A percentile compares a stretch with the other conserved stretches of the same genome.
These are phyloP conservation scores for Sylvicapra grimmia DNA, from an alignment of 2,113 vertebrate genomes.

Conservation along the genomic window DNA sequence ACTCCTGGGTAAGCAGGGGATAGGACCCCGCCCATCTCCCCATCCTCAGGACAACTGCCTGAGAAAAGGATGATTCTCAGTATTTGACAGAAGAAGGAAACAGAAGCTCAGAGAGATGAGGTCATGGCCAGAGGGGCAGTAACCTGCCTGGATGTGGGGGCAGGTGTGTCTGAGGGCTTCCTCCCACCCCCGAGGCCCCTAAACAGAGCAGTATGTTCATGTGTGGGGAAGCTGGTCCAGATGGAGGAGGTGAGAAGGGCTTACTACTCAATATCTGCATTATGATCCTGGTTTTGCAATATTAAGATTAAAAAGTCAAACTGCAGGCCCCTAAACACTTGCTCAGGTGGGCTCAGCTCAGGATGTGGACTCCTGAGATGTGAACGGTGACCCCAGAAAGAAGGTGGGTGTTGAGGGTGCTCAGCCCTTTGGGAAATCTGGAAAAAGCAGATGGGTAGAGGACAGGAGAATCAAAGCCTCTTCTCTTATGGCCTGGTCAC, in stretches of 20 bases:
- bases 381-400: neutral
- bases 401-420: neutral
- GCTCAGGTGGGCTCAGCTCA: no score
- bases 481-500: neutral
- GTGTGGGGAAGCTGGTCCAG: no score
- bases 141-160: no score
- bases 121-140: fast-evolving
- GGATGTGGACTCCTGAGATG: neutral
- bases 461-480: no score
- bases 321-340: no score
- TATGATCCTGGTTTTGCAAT: no score
- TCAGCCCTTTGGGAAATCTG: neutral
- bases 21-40: no score
- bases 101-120: fast-evolving
- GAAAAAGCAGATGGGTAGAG: neutral
- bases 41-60: neutral
- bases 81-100: no score
- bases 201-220: fast-evolving
- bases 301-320: no score
- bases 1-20: neutral
- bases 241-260: no score
- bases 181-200: no score
- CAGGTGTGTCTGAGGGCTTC: neutral
- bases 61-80: neutral
- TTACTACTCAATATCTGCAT: no score